Evolutionary conservation across 1,140 invertebrate species (phyloP).

Genomic region (Lasaia peninsularis): DNA sequence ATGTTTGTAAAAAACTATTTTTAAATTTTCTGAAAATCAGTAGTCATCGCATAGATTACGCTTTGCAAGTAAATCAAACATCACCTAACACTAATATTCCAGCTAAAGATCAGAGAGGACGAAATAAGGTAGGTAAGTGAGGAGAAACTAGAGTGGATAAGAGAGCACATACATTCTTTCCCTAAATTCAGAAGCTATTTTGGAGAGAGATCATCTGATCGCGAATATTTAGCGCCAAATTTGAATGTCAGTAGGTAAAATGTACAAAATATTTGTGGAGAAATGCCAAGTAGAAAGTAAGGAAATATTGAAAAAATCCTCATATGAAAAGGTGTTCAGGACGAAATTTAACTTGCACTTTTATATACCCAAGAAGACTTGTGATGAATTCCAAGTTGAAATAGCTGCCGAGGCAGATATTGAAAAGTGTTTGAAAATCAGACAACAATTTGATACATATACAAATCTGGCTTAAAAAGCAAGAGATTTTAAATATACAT

Average conservation of each 20-base stretch:
- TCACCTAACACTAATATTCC: no score
- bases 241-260: constrained; percentile 13
- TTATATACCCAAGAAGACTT: constrained; percentile 2
- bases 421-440: background rate
- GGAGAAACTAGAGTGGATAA: no score
- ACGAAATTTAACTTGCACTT: constrained; percentile 8
- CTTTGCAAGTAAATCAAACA: no score
- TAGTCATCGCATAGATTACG: no score
- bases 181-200: constrained; percentile 7
- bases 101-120: no score
- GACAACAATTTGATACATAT: background rate
- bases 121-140: no score
- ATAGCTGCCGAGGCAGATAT: background rate
- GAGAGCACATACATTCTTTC: background rate
- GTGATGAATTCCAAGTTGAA: background rate
- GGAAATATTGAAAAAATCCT: constrained; percentile 8
- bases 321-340: constrained; percentile 2
- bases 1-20: no score
- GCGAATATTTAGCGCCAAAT: constrained; percentile 15
- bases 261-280: constrained; percentile 12
- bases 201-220: constrained; percentile 12
- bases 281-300: constrained; percentile 4
- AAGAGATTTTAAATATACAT: background rate
- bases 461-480: background rate
- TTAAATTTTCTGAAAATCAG: no score